Base-by-base conservation (phyloP, 2,888 invertebrate genomes). In the Caenorhabditis afra region DNA sequence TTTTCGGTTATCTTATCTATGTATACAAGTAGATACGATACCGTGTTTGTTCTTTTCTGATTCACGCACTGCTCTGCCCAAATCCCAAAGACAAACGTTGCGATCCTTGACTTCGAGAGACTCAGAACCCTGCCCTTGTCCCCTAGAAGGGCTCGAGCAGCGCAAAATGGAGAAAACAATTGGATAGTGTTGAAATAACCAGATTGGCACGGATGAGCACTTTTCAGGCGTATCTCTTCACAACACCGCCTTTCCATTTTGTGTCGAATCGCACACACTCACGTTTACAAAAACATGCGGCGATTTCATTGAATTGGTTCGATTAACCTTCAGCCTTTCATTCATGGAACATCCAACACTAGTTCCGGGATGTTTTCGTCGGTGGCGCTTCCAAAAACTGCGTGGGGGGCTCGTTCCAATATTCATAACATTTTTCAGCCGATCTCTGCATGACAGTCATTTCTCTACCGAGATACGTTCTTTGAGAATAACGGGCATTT, bases 31-130 rank as follows among this genome's bases (percentile, higher is more conserved):
- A 29, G 8, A 53, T 35, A 0, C 41, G 41, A 57, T 57, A 58
- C 58, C 45, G 16, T 58, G n/a, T 58, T 58, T 58, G 45, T 45
- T 58, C 12, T 20, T 11, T 45, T 41, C 45, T 58, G 58, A 58
- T 58, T 58, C 58, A 58, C 41, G n/a, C 20, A 23, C 22, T 45
- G 7, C 5, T 11, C 22, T 22, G 12, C 23, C 45, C 41, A 11
- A 58, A 58, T 58, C 58, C 58, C 44, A 58, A 58, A 58, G 16
- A 58, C 58, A 58, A 58, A 58, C 58, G 58, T 58, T 29, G 23
- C 57, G 12, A 57, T 57, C 57, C 57, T 41, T 57, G 57, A 41
- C 29, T 45, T 39, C 23, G 12, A n/a, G 7, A 29, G 3, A 29
- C 29, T 29, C 7, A 29, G 7, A 29, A 16, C 18, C 37, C 11